Evolutionary conservation across 1,140 invertebrate genomes (phyloP).

Genomic region (Sitobion miscanthi): DNA sequence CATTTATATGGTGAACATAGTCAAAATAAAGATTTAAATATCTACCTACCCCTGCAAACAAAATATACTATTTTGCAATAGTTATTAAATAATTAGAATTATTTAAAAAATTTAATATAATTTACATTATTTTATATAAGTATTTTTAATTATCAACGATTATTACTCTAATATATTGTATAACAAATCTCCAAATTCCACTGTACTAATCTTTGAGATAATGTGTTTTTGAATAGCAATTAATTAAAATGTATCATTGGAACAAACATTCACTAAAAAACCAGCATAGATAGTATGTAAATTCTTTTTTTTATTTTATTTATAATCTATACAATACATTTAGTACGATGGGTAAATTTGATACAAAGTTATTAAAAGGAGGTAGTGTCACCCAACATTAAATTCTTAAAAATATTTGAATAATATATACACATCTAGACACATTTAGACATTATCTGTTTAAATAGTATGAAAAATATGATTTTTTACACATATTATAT

Average conservation of each 20-base stretch:
- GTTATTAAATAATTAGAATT: neutral
- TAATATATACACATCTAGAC: neutral
- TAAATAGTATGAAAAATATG: neutral
- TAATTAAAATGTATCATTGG: no score
- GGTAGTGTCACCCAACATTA: no score
- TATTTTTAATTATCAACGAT: neutral
- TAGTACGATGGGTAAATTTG: no score
- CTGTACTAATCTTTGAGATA: no score
- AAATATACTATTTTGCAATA: neutral
- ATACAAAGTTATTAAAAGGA: no score
- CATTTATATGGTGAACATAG: neutral
- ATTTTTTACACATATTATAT: neutral
- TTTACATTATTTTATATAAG: neutral
- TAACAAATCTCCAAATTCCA: no score
- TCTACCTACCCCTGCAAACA: neutral
- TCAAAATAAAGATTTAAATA: neutral
- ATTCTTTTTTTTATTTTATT: no score
- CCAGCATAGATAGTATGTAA: no score
- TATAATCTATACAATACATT: no score
- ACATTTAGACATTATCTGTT: neutral
- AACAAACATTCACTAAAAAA: no score
- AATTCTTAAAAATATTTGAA: neutral
- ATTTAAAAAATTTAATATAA: neutral
- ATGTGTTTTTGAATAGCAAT: no score
- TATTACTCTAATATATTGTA: no score